Conservation (phyloP, 2,797 vertebrate genomes). For the Silurus lanzhouensis region DNA sequence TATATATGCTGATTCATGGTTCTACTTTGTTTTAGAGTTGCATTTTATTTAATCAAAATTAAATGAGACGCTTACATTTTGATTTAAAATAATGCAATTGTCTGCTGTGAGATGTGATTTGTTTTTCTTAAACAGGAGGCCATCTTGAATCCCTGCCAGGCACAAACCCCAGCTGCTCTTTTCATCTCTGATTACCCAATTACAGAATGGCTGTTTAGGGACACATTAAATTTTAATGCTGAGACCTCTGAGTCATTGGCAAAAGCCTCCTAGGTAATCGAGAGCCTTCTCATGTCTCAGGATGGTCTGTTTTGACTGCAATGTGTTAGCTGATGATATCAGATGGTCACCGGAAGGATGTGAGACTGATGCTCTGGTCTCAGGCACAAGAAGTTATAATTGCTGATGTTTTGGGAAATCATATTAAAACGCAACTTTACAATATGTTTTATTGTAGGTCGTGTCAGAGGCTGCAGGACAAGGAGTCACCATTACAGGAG, state of each 20-base stretch:
- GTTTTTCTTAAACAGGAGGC: constrained; percentile 28
- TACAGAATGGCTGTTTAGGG: constrained; percentile 61
- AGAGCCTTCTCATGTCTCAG: constrained; percentile 9
- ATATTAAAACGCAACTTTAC: neutral
- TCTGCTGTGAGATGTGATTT: constrained; percentile 30
- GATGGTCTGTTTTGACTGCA: constrained; percentile 42
- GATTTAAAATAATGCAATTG: constrained; percentile 18
- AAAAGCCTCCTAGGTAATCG: constrained; percentile 54
- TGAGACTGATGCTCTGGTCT: constrained; percentile 50
- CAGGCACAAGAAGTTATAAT: constrained; percentile 28
- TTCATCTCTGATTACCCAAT: constrained; percentile 53
- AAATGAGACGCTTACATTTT: neutral
- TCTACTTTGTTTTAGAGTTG: neutral
- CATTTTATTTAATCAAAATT: neutral
- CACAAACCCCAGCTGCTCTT: constrained; percentile 44
- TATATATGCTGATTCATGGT: neutral
- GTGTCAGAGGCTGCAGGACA: constrained; percentile 91
- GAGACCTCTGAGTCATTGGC: neutral
- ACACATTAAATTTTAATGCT: constrained; percentile 40
- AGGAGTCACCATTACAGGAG: constrained; percentile 92
- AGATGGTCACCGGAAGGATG: constrained; percentile 62
- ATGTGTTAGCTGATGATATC: constrained; percentile 55
- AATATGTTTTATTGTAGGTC: constrained; percentile 68
- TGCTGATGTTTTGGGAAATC: neutral
- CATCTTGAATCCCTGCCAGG: constrained; percentile 23